Conservation (phyloP, 1,140 invertebrate genomes). For the Bombus superbus region DNA sequence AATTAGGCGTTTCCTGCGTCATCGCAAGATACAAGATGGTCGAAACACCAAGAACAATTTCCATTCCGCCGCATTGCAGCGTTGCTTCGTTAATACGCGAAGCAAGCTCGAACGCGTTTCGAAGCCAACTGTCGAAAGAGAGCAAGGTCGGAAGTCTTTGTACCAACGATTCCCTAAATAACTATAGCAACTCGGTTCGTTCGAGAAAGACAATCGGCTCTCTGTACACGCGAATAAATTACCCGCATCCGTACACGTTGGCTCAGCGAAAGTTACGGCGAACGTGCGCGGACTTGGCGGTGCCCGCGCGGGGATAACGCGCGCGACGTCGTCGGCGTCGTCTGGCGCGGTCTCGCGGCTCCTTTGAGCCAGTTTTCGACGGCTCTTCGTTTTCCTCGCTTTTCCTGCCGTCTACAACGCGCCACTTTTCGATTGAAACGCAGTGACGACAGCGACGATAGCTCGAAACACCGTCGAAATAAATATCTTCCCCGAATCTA, state of each 20-base stretch:
- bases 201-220: constrained; percentile 31
- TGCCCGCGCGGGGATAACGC: background rate
- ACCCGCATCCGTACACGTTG: background rate
- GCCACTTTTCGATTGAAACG: constrained; percentile 35
- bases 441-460: constrained; percentile 29
- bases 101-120: background rate
- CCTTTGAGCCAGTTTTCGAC: constrained; percentile 32
- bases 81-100: background rate
- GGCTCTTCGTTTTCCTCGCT: constrained; percentile 14
- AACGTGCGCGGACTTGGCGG: background rate
- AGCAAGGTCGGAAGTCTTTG: background rate
- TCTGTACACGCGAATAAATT: constrained; percentile 41
- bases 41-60: background rate
- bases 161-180: constrained; percentile 22
- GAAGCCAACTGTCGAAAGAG: background rate
- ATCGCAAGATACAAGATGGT: background rate
- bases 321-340: background rate
- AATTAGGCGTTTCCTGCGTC: no score
- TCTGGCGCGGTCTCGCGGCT: constrained; percentile 28
- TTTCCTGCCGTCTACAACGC: constrained; percentile 23
- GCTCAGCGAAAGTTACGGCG: background rate
- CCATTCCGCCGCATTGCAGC: background rate
- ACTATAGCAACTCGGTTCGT: constrained; percentile 6
- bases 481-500: constrained; percentile 45
- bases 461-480: constrained; percentile 29